phyloP scores from a whole-genome alignment of 2,797 vertebrate species.

The Molossus molossus region DNA sequence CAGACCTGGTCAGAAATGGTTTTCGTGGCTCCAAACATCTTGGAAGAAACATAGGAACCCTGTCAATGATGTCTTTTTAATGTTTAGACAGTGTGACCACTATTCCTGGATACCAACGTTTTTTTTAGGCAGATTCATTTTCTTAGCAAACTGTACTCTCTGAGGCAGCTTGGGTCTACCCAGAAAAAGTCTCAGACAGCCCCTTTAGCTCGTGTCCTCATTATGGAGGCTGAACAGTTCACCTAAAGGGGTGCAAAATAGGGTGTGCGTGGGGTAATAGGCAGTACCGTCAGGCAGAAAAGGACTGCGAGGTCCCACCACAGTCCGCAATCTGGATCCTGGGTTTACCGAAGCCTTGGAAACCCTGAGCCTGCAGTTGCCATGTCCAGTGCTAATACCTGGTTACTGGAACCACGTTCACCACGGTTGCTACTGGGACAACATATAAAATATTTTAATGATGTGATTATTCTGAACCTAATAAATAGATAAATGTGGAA shows the following conservation, averaged over 20 bases:
- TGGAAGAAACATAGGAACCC: constrained; percentile 95
- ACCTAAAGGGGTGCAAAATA: not conserved
- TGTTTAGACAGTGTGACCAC: constrained; percentile 94
- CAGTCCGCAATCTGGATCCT: not conserved
- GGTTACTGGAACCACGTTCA: not conserved
- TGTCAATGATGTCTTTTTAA: constrained; percentile 94
- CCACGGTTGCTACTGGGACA: not conserved
- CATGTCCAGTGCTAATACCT: not conserved
- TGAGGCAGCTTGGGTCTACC: constrained; percentile 89
- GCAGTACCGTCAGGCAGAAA: not conserved
- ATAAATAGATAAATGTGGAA: not conserved
- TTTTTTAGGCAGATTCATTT: constrained; percentile 89
- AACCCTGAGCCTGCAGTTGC: not conserved
- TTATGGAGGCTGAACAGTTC: constrained; percentile 89
- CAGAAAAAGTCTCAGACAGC: constrained; percentile 92
- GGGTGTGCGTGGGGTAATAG: not conserved
- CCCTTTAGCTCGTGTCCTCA: constrained; percentile 88
- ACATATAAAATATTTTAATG: not conserved
- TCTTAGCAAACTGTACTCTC: constrained; percentile 90
- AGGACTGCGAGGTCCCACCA: not conserved
- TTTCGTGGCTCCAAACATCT: constrained; percentile 94
- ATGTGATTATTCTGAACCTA: not conserved
- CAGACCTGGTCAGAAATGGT: constrained; percentile 94
- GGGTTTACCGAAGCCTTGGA: not conserved
- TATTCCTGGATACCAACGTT: constrained; percentile 92